These are phyloP conservation scores for Agonopterix heracliana DNA, from an alignment of 2,888 invertebrate species.

Conservation along the genomic window DNA sequence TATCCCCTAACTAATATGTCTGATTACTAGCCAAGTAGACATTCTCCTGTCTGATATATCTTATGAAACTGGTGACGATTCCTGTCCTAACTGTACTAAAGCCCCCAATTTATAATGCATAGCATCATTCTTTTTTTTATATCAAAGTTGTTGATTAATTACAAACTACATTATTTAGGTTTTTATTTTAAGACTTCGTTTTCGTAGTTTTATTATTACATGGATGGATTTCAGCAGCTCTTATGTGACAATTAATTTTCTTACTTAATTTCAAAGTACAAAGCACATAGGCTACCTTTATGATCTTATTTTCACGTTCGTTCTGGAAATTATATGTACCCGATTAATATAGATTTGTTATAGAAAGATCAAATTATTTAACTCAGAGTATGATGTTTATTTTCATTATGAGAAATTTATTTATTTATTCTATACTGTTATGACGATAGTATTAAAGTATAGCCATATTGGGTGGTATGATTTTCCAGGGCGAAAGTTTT, in stretches of 20 bases:
- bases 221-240: constrained; percentile 61
- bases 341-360: constrained; percentile 43
- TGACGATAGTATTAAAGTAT: constrained; percentile 52
- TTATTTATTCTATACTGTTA: constrained; percentile 50
- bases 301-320: constrained; percentile 33
- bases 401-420: constrained; percentile 52
- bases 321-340: constrained; percentile 49
- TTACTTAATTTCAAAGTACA: constrained; percentile 71
- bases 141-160: constrained; percentile 52
- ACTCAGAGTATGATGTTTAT: constrained; percentile 51
- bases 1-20: too few species aligned
- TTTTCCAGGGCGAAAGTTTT: constrained; percentile 30
- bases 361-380: constrained; percentile 62
- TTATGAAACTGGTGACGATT: background rate
- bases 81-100: background rate
- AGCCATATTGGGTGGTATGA: constrained; percentile 39
- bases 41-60: background rate
- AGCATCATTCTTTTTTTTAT: constrained; percentile 14
- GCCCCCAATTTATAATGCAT: background rate
- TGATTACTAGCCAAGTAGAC: too few species aligned
- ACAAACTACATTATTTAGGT: constrained; percentile 39
- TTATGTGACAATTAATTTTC: constrained; percentile 40
- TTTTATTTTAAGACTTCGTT: constrained; percentile 50
- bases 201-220: constrained; percentile 53
- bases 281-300: constrained; percentile 58